These are phyloP conservation scores for Aurelia aurita complex sp. Pacific DNA, from an alignment of 30 jellyfish, hydroid and myxozoan genomes.

Conservation along the genomic window DNA sequence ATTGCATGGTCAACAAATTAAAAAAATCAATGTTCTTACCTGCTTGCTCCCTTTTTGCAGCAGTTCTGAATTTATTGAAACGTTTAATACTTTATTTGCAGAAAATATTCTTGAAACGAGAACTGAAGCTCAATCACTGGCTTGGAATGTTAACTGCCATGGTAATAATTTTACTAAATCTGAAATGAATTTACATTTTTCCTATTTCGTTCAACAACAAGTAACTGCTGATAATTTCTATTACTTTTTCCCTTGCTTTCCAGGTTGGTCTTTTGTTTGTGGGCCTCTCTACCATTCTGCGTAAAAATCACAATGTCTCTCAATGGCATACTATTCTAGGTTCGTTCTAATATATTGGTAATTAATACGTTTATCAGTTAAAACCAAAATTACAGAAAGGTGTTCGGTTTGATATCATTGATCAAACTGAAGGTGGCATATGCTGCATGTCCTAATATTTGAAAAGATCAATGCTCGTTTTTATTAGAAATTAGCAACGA, in stretches of 20 bases:
- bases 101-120: conserved; percentile 74
- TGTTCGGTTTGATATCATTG: no score
- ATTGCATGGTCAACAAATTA: background rate
- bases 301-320: conserved; percentile 75
- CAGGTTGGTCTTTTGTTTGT: conserved; percentile 81
- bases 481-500: no score
- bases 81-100: conserved; percentile 1
- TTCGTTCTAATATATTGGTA: background rate
- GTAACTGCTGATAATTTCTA: no score
- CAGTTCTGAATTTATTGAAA: no score
- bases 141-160: conserved; percentile 75
- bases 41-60: no score
- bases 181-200: no score
- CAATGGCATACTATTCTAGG: conserved; percentile 91
- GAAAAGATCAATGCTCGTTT: no score
- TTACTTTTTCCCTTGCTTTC: background rate
- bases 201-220: no score
- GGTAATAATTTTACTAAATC: conserved; percentile 36
- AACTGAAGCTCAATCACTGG: conserved; percentile 70
- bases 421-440: no score
- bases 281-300: conserved; percentile 71
- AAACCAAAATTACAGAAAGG: no score
- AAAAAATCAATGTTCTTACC: background rate
- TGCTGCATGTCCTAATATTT: no score
- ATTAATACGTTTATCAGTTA: no score